Evolutionary conservation across 2,797 vertebrate species (phyloP), one percentile per base, ranked within the genome.

Genomic region (Crenuchus spilurus): DNA sequence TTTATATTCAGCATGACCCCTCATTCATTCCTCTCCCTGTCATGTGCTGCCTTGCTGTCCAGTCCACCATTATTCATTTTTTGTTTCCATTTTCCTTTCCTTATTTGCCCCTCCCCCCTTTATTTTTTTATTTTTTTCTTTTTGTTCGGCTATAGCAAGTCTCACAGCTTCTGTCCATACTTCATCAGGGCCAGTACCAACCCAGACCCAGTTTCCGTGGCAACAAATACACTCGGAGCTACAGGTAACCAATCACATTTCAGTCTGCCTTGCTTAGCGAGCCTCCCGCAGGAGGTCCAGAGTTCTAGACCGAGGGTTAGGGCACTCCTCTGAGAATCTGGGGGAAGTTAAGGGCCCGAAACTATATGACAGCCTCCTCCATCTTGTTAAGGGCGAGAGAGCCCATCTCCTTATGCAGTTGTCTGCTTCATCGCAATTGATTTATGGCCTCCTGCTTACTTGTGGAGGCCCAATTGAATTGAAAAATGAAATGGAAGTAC

Each of bases 131-230:
- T 76, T 76, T 75, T 76, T 78, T 87, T 84, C 76, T 80, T 88
- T 87, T 82, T 88, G 85, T 87, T 88, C 86, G 87, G 87, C 89
- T 92, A 93, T 92, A 95, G 95, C 96, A 98, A 98, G 97, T 99
- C 85, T 99, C 97, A 89, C 97, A 99, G 91, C 96, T 99, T 92
- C 96, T 99, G 84, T 98, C 97, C 13, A 98, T 99, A 95, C 97
- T 99, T 87, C 97, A 98, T 90, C 97, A 99, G 91, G 97, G 97
- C 83, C 97, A 99, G 72, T 99, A 98, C 91, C 97, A 99, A 88
- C 97, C 97, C 84, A 93, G 98, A 85, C 98, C 98, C 86, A 98
- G 94, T 90, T 99, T 99, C 92, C 94, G 97, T 91, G 97, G 97
- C 88, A 99, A 99, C 92, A 99, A 99, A 90, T 98, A 98, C 87